A percentile compares a stretch with the other conserved stretches of the same genome.
phyloP scores from a whole-genome alignment of 2,797 vertebrate genomes.

The Danio kyathit region DNA sequence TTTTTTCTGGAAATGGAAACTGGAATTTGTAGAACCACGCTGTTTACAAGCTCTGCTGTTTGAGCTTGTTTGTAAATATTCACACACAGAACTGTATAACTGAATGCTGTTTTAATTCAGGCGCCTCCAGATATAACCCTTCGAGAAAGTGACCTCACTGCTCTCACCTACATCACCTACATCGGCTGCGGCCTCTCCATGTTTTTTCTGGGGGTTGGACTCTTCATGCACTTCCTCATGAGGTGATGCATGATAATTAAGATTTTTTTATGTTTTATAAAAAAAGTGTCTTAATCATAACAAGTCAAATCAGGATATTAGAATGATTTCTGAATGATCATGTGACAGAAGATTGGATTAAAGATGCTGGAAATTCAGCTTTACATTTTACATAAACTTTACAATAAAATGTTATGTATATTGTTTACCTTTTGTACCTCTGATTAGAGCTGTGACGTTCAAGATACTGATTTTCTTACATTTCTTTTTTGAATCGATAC shows the following conservation, averaged over 20 bases:
- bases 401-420: too few species aligned
- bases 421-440: too few species aligned
- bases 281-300: not conserved
- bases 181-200: slow-evolving; percentile 77
- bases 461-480: too few species aligned
- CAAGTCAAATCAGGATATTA: not conserved
- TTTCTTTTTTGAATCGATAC: too few species aligned
- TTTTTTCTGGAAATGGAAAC: too few species aligned
- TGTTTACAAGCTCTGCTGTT: too few species aligned
- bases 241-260: slow-evolving; percentile 62
- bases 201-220: slow-evolving; percentile 71
- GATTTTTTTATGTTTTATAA: not conserved
- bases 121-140: slow-evolving; percentile 56
- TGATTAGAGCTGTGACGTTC: too few species aligned
- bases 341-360: too few species aligned
- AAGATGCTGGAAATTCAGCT: too few species aligned
- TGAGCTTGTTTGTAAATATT: not conserved
- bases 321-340: not conserved
- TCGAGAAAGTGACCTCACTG: slow-evolving; percentile 58
- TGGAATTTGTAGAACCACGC: too few species aligned
- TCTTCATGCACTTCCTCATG: slow-evolving; percentile 75
- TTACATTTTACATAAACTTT: too few species aligned
- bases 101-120: slow-evolving; percentile 58
- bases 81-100: not conserved
- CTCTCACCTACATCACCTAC: slow-evolving; percentile 74